Percentiles rank a stretch among this genome's conserved stretches.
Conservation (phyloP, 1,140 invertebrate species). For the Drosophila rufa region DNA sequence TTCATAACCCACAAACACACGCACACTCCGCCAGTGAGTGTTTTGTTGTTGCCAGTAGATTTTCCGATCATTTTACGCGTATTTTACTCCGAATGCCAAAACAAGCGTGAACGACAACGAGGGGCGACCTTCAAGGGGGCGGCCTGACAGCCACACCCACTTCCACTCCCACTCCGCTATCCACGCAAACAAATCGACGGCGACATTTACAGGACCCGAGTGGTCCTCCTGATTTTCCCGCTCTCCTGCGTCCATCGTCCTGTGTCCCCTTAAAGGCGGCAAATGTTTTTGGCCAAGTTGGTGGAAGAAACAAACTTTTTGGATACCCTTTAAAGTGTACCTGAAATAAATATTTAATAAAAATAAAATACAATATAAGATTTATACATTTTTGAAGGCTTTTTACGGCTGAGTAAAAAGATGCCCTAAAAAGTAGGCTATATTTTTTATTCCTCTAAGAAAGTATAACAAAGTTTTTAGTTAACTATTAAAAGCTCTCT, state of each 20-base stretch:
- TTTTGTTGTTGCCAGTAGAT: slow-evolving; percentile 54
- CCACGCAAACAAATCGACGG: slow-evolving; percentile 30
- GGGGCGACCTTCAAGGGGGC: slow-evolving; percentile 11
- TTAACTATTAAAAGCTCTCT: too few species aligned
- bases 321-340: not conserved
- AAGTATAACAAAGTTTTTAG: not conserved
- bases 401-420: too few species aligned
- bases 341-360: not conserved
- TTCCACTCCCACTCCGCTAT: too few species aligned
- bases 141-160: not conserved
- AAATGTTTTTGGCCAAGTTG: slow-evolving; percentile 11
- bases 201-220: slow-evolving; percentile 47
- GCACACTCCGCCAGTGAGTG: slow-evolving; percentile 11
- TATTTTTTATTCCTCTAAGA: not conserved
- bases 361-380: not conserved
- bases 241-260: not conserved
- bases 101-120: slow-evolving; percentile 39
- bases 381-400: not conserved
- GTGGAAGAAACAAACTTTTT: not conserved
- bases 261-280: not conserved
- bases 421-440: not conserved
- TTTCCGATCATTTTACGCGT: slow-evolving; percentile 59
- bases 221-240: slow-evolving; percentile 13
- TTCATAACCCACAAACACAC: slow-evolving; percentile 32
- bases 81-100: slow-evolving; percentile 52